A percentile compares a stretch with the other conserved stretches of the same genome.
phyloP scores from a whole-genome alignment of 2,113 vertebrate genomes.

The Tyto alba region DNA sequence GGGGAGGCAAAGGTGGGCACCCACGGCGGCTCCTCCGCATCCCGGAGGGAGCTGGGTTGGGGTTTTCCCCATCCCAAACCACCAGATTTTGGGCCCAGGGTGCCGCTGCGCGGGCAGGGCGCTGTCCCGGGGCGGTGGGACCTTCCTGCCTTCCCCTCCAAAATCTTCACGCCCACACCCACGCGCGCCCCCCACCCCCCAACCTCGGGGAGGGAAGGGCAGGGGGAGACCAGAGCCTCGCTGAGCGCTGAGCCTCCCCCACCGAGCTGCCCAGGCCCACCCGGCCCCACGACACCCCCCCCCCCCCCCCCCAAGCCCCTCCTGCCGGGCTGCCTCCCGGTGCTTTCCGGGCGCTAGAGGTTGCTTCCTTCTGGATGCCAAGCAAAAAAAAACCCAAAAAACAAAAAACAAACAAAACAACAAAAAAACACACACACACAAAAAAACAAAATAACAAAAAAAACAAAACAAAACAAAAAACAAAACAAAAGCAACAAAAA shows the following conservation, averaged over 20 bases:
- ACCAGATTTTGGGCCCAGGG: too few relatives aligned
- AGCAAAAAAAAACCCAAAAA: too few relatives aligned
- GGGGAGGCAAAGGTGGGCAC: background rate
- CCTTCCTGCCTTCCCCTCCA: background rate
- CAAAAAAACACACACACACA: too few relatives aligned
- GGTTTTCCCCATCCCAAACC: background rate
- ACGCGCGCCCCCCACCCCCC: too few relatives aligned
- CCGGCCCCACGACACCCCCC: background rate
- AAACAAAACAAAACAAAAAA: too few relatives aligned
- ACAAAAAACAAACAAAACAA: too few relatives aligned
- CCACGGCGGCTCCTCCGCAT: rapidly evolving
- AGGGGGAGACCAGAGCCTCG: background rate
- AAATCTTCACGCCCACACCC: too few relatives aligned
- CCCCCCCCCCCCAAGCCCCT: too few relatives aligned
- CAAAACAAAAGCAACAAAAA: too few relatives aligned
- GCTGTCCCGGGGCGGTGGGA: rapidly evolving
- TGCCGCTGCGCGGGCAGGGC: rapidly evolving
- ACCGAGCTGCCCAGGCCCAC: background rate
- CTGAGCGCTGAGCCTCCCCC: background rate
- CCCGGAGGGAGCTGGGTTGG: background rate
- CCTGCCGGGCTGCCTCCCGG: rapidly evolving
- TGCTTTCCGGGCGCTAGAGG: rapidly evolving
- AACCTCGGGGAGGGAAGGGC: too few relatives aligned
- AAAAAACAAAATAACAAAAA: too few relatives aligned
- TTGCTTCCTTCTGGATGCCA: background rate